phyloP scores from a whole-genome alignment of 2,113 vertebrate species.

The Corythornis vintsioides region DNA sequence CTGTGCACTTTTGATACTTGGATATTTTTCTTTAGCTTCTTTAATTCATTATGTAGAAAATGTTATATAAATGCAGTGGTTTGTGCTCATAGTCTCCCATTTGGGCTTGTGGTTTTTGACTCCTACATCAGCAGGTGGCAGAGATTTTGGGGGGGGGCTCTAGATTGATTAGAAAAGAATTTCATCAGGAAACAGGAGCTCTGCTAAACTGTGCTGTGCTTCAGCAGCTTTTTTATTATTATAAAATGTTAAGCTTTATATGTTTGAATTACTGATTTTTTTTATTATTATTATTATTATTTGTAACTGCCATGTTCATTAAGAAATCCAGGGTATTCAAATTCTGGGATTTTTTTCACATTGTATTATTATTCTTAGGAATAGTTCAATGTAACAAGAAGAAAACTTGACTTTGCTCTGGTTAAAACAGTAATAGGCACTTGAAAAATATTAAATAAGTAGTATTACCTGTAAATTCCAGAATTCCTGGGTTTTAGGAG shows the following conservation, averaged over 20 bases:
- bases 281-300: constrained; percentile 44
- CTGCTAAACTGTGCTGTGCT: constrained; percentile 74
- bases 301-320: constrained; percentile 89
- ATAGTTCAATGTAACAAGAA: constrained; percentile 96
- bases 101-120: constrained; percentile 55
- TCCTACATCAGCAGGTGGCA: constrained; percentile 69
- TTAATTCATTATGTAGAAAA: constrained; percentile 80
- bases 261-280: constrained; percentile 81
- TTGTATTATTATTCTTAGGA: constrained; percentile 99
- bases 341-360: constrained; percentile 97
- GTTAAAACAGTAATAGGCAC: constrained; percentile 89
- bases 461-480: constrained; percentile 88
- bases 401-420: constrained; percentile 97
- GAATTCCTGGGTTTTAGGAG: constrained; percentile 86
- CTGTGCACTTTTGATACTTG: constrained; percentile 94
- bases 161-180: constrained; percentile 62
- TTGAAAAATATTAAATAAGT: constrained; percentile 80
- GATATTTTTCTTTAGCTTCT: constrained; percentile 81
- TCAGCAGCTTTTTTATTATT: constrained; percentile 81
- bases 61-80: constrained; percentile 79
- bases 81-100: constrained; percentile 72
- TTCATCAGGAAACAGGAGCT: constrained; percentile 71
- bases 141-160: constrained; percentile 56
- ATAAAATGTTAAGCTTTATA: constrained; percentile 77
- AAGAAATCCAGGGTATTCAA: constrained; percentile 95